Percentiles rank a stretch among this genome's conserved stretches.
Conservation (phyloP, 2,113 vertebrate species). For the Crotophaga sulcirostris region DNA sequence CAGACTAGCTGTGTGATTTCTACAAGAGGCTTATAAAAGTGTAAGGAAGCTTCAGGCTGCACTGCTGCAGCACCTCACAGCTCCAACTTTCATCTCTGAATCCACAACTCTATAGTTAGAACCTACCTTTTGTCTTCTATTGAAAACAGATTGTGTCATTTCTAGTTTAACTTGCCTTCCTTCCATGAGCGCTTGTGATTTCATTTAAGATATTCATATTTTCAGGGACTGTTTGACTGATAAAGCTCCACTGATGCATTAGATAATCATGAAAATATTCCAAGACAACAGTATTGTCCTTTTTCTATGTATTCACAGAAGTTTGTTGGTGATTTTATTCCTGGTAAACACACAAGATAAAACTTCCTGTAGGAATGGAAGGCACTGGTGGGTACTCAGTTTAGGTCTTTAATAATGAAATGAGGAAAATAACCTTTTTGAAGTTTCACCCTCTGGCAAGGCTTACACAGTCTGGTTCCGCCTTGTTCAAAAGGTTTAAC, state of each 20-base stretch:
- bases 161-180: background rate
- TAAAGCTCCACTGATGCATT: background rate
- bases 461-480: background rate
- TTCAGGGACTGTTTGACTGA: background rate
- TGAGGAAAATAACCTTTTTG: background rate
- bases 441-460: constrained; percentile 17
- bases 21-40: background rate
- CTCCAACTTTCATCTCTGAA: background rate
- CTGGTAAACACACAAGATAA: background rate
- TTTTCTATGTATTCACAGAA: background rate
- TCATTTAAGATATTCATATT: background rate
- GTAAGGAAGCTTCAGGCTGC: background rate
- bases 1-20: background rate
- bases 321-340: background rate
- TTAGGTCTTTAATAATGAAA: background rate
- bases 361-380: background rate
- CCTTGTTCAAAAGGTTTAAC: background rate
- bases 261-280: background rate
- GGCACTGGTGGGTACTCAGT: background rate
- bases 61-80: background rate
- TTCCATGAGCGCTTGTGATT: background rate
- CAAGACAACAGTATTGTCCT: background rate
- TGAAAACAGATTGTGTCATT: background rate
- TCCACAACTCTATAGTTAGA: background rate
- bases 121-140: background rate